Evolutionary conservation across 1,140 invertebrate genomes (phyloP).

Genomic region (Cotesia glomerata): DNA sequence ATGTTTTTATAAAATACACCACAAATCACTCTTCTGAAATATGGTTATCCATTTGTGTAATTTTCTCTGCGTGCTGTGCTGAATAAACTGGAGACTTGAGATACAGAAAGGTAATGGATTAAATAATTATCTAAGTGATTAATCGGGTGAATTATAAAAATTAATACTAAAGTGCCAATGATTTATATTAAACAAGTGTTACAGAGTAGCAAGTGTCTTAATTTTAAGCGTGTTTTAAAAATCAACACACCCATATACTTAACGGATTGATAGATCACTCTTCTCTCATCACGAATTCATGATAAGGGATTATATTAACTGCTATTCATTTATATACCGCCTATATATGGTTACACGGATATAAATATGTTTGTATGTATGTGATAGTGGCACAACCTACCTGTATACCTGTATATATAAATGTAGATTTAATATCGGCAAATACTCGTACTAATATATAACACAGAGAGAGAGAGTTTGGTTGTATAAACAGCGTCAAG

Average conservation of each 20-base stretch:
- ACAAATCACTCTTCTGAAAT: too few species aligned
- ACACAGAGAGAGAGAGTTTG: neutral
- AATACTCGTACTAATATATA: too few species aligned
- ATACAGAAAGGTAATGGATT: neutral
- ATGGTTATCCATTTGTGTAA: too few species aligned
- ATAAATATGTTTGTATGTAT: too few species aligned
- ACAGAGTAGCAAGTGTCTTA: slow-evolving; percentile 2
- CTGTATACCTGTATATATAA: too few species aligned
- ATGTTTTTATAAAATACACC: too few species aligned
- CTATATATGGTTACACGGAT: neutral
- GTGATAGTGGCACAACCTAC: too few species aligned
- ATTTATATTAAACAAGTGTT: too few species aligned
- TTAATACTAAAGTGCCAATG: neutral
- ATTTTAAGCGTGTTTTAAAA: slow-evolving; percentile 1
- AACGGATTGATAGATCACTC: slow-evolving; percentile 17
- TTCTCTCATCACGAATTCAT: slow-evolving; percentile 12
- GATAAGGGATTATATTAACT: slow-evolving; percentile 4
- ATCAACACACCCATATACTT: neutral
- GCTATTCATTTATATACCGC: neutral
- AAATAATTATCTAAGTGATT: slow-evolving; percentile 15
- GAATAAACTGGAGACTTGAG: too few species aligned
- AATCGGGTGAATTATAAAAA: slow-evolving; percentile 7
- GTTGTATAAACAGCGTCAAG: neutral
- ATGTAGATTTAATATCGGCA: too few species aligned
- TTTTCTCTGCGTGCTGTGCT: too few species aligned